Evolutionary conservation across 2,113 vertebrate species (phyloP).

Genomic region (Ptilonorhynchus violaceus): DNA sequence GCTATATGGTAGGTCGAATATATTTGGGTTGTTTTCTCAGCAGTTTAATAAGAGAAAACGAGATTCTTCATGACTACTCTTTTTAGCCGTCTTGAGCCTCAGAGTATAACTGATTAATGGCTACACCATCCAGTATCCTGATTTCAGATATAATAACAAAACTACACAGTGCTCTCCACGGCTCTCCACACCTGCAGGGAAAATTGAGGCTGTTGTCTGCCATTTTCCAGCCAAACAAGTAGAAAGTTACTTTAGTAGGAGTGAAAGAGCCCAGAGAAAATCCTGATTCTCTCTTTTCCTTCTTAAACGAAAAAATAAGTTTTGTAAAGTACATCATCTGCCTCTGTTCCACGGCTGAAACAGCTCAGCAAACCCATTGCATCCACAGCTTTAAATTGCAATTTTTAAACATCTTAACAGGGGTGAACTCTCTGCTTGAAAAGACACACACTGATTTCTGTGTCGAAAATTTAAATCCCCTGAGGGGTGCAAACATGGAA

Average conservation of each 20-base stretch:
- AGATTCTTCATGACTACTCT: not conserved
- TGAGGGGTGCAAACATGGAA: not conserved
- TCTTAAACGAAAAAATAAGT: not conserved
- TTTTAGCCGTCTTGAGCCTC: not conserved
- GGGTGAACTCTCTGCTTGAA: not conserved
- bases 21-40: not conserved
- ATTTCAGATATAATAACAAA: not conserved
- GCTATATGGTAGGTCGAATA: not conserved
- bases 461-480: not conserved
- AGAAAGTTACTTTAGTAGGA: not conserved
- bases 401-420: not conserved
- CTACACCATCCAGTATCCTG: not conserved
- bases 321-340: not conserved
- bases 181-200: not conserved
- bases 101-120: not conserved
- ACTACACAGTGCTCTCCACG: not conserved
- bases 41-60: not conserved
- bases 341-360: fast-evolving
- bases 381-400: not conserved
- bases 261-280: not conserved
- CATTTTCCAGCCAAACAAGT: not conserved
- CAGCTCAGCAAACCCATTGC: not conserved
- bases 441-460: not conserved
- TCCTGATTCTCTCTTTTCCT: not conserved
- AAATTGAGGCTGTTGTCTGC: not conserved